phyloP scores from a whole-genome alignment of 2,113 vertebrate genomes.

The Bufo bufo region DNA sequence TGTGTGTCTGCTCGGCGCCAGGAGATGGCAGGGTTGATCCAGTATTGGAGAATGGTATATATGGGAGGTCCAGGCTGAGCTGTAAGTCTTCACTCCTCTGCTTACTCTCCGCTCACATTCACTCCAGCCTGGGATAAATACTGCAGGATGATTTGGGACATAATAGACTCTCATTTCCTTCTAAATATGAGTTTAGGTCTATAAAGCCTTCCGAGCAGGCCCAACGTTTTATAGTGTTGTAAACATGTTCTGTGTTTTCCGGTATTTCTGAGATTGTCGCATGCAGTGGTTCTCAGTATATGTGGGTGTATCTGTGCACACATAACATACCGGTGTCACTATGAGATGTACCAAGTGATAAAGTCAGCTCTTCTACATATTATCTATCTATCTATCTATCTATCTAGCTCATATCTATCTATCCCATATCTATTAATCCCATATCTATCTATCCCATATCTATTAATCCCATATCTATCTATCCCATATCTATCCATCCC shows the following conservation, averaged over 20 bases:
- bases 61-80: not conserved
- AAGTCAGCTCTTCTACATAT: too few species aligned
- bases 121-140: not conserved
- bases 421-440: too few species aligned
- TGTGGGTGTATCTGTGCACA: too few species aligned
- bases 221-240: not conserved
- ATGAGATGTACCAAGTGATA: too few species aligned
- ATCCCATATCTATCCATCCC: too few species aligned
- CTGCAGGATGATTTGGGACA: not conserved
- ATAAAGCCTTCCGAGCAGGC: not conserved
- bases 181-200: not conserved
- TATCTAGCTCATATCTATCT: too few species aligned
- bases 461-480: too few species aligned
- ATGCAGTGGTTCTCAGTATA: too few species aligned
- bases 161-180: not conserved
- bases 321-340: too few species aligned
- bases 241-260: not conserved
- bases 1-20: slow-evolving; percentile 68
- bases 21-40: slow-evolving; percentile 87
- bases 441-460: too few species aligned
- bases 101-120: not conserved
- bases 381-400: too few species aligned
- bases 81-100: slow-evolving; percentile 11
- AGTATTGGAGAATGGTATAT: slow-evolving; percentile 35
- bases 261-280: not conserved